Evolutionary conservation across 2,113 vertebrate genomes (phyloP).

Genomic region (Gasterosteus nipponicus): DNA sequence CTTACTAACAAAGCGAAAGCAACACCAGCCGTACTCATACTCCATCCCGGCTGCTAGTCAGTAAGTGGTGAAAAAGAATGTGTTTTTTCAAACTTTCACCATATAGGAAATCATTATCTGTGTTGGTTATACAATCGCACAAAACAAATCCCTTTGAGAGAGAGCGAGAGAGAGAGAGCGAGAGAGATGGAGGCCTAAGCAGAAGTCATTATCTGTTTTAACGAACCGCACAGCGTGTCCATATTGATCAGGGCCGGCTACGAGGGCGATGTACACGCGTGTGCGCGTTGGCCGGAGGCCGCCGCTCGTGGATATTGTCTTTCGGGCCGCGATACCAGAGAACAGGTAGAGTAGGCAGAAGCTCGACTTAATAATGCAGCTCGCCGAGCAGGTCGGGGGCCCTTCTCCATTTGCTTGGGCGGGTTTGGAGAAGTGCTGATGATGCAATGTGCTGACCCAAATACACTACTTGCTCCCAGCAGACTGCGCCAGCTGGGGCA

Average conservation of each 20-base stretch:
- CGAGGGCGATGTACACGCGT: not conserved
- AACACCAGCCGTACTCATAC: not conserved
- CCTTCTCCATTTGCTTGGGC: conserved; percentile 79
- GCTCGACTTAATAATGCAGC: conserved; percentile 79
- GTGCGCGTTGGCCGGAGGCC: not conserved
- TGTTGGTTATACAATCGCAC: conserved; percentile 1
- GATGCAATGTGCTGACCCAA: conserved; percentile 88
- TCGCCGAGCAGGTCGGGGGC: conserved; percentile 66
- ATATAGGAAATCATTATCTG: conserved; percentile 1
- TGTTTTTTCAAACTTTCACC: not conserved
- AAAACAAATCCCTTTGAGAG: conserved; percentile 5
- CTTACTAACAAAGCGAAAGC: too few species aligned
- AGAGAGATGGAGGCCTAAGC: not conserved
- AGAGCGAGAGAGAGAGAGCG: not conserved
- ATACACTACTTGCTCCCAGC: conserved; percentile 83
- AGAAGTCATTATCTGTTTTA: conserved; percentile 12
- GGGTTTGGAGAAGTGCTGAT: conserved; percentile 87
- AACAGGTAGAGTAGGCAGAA: conserved; percentile 34
- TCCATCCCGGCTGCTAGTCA: not conserved
- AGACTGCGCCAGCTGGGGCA: conserved; percentile 83
- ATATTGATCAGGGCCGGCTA: conserved; percentile 31
- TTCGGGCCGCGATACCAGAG: not conserved
- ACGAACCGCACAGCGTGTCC: conserved; percentile 21
- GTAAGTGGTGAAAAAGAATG: not conserved
- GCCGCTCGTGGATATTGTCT: not conserved